These are phyloP conservation scores for Stichopus chloronotus DNA, from an alignment of 35 echinoderm and acorn worm species.

Conservation along the genomic window DNA sequence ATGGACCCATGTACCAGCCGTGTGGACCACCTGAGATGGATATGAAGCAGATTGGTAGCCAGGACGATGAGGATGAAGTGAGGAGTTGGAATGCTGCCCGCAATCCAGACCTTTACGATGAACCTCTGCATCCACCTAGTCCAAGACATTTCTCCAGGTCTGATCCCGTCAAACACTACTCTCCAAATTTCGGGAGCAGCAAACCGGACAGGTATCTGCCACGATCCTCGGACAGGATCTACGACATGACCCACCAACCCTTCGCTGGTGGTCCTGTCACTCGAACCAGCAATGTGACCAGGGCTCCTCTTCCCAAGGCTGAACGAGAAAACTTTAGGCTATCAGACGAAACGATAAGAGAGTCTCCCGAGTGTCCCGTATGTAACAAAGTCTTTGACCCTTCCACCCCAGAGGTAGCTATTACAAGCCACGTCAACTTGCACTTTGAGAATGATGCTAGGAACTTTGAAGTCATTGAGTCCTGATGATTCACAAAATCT, in stretches of 20 bases:
- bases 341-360: not conserved
- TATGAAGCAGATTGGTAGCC: not conserved
- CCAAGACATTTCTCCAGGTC: conserved; percentile 11
- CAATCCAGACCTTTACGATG: conserved; percentile 30
- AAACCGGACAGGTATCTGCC: not conserved
- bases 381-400: conserved; percentile 41
- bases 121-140: not conserved
- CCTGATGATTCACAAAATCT: not conserved
- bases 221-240: conserved; percentile 42
- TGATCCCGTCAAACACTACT: conserved; percentile 19
- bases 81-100: conserved; percentile 46
- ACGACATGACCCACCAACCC: not conserved
- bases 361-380: conserved; percentile 35
- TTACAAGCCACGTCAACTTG: conserved; percentile 43
- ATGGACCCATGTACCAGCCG: conserved; percentile 12
- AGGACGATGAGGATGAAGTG: conserved; percentile 21
- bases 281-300: not conserved
- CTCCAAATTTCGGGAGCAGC: not conserved
- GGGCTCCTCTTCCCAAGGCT: not conserved
- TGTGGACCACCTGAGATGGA: conserved; percentile 34
- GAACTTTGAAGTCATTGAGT: conserved; percentile 50
- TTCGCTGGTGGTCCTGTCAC: not conserved
- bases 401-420: conserved; percentile 8
- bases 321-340: not conserved
- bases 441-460: conserved; percentile 54